Base-by-base conservation (phyloP, 53 echinoderm and acorn worm genomes). In the Luidia sarsii region DNA sequence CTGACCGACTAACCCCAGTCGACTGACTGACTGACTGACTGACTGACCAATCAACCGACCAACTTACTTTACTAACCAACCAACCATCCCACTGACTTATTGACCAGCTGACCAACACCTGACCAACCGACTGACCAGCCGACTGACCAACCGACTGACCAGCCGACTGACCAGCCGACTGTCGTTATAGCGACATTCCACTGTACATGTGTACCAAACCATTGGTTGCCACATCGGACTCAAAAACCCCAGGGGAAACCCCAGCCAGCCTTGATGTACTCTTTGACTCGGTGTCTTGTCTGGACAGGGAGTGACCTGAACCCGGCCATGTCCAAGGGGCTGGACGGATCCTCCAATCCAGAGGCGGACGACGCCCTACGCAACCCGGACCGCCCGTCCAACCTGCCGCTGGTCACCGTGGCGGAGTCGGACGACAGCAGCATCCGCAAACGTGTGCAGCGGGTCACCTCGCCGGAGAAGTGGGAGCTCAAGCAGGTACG, bases 401-500 rank as follows among this genome's bases (percentile, higher is more conserved):
- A 94, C 81, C 86, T 99, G 10, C 99, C 99, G 14, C 82, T 99
- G 13, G 87, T 94, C 50, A 87, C 87, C 7, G 86, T 85, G 14
- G 87, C 87, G 1, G 94, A 99, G 24, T 67, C 63, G 0, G 99
- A 99, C 63, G 94, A 94, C 70, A 64, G 81, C 16, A 82, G 89
- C 56, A 99, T 94, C 68, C 77, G 94, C 24, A 94, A 88, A 67
- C 71, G 89, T 23, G 99, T 99, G 5, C 99, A 99, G 85, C 72
- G 99, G 28, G 87, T 94, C 16, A 99, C 99, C 10, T 99, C 99
- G 18, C 99, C 99, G 6, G 94, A 99, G 69, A 99, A 91, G 23
- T 99, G 99, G 99, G 99, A 99, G 65, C 75, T 99, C 9, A 94
- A 99, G 63, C 99, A 99, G 94, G 99, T 99, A n/a, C 3, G 71